phyloP scores from a whole-genome alignment of 37 sponge, comb jelly and placozoan genomes.

The Corticium candelabrum region DNA sequence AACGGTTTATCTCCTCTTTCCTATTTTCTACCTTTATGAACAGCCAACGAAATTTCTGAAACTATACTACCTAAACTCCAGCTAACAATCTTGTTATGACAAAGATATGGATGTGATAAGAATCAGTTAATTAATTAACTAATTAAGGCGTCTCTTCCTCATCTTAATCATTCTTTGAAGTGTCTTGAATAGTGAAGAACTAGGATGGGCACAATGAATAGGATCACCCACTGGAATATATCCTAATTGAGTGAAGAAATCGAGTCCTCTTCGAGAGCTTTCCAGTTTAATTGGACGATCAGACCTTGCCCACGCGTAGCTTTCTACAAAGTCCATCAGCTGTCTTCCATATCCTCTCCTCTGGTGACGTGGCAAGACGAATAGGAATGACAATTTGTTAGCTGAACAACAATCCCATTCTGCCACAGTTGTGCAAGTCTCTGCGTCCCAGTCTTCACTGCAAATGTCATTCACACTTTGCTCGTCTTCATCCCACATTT shows the following conservation, averaged over 20 bases:
- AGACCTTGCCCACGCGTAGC: background rate
- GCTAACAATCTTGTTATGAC: too few species aligned
- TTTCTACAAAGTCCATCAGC: background rate
- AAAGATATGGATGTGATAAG: too few species aligned
- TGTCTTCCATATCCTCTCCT: background rate
- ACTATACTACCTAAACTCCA: too few species aligned
- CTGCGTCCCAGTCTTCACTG: too few species aligned
- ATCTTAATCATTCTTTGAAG: background rate
- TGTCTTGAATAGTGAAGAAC: background rate
- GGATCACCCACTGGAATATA: background rate
- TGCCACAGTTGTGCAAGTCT: too few species aligned
- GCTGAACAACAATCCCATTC: too few species aligned
- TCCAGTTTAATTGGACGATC: background rate
- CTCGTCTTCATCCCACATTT: background rate
- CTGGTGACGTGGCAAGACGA: background rate
- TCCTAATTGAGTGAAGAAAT: background rate
- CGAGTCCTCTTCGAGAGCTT: background rate
- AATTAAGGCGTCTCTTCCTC: too few species aligned
- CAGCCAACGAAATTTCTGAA: too few species aligned
- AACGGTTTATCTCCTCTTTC: too few species aligned
- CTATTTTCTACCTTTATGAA: too few species aligned
- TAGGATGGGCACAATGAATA: background rate
- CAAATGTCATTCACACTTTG: too few species aligned
- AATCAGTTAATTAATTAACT: too few species aligned
- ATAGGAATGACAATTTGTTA: background rate